phyloP scores from a whole-genome alignment of 2,113 vertebrate species.

The Antennarius striatus region DNA sequence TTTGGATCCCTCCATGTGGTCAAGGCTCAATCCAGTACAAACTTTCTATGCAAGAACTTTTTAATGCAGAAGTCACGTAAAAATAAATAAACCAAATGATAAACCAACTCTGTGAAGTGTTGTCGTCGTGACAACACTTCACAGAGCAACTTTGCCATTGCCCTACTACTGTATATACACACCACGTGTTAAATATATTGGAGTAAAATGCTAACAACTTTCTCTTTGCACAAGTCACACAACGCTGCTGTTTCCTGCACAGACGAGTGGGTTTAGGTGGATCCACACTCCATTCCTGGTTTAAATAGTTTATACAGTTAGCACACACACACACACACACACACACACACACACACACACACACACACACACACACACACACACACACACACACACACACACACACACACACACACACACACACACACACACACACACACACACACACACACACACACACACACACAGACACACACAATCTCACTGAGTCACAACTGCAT shows the following conservation, averaged over 20 bases:
- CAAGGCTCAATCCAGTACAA: no score
- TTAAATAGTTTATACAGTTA: conserved; percentile 44
- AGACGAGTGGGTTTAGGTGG: neutral
- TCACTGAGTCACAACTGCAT: conserved; percentile 63
- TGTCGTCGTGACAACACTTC: no score
- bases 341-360: neutral
- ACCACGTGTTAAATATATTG: no score
- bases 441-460: neutral
- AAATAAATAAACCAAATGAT: no score
- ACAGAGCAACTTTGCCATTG: no score
- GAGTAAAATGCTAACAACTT: no score
- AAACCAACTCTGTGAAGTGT: no score
- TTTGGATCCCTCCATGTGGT: no score
- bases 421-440: conserved; percentile 39
- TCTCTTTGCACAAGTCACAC: no score
- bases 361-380: conserved; percentile 32
- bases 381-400: conserved; percentile 40
- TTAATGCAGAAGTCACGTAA: no score
- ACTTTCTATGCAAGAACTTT: no score
- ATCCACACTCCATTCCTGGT: conserved; percentile 6
- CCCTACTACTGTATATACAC: no score
- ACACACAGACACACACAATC: conserved; percentile 53
- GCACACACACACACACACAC: conserved; percentile 39
- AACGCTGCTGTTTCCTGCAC: neutral
- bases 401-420: conserved; percentile 30